Percentiles rank a stretch among this genome's conserved stretches.
These are phyloP conservation scores for Drosophila sordidapex DNA, from an alignment of 2,888 invertebrate species.

Conservation along the genomic window DNA sequence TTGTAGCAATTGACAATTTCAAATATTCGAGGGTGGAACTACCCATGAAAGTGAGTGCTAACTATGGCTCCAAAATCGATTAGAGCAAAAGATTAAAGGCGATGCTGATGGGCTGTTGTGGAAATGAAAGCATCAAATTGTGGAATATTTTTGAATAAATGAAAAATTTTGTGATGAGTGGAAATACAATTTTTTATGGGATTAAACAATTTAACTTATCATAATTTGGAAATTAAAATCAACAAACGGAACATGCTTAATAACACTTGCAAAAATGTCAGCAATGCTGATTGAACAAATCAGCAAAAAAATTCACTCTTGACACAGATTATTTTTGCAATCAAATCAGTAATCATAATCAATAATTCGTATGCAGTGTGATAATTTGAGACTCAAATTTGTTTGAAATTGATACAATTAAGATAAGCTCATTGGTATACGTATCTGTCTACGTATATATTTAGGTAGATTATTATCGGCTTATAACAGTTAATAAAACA, in stretches of 20 bases:
- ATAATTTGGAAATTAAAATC: not conserved
- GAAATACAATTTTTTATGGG: not conserved
- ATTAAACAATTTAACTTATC: not conserved
- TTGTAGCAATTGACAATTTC: slow-evolving; percentile 32
- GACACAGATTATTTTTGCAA: not conserved
- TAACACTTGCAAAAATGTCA: not conserved
- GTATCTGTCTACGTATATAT: not conserved
- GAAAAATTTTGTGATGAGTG: not conserved
- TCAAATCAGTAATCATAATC: not conserved
- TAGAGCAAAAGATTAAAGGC: slow-evolving; percentile 10
- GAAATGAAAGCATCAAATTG: not conserved
- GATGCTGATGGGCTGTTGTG: not conserved
- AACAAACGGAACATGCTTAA: not conserved
- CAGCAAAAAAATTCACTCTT: not conserved
- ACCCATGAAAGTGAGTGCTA: slow-evolving; percentile 6
- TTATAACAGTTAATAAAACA: not conserved
- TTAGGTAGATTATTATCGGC: not conserved
- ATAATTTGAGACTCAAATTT: not conserved
- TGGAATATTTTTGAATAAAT: not conserved
- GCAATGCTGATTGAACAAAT: not conserved
- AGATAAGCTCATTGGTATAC: no score
- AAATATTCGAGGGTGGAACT: not conserved
- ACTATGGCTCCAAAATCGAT: slow-evolving; percentile 5
- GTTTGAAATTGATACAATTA: not conserved
- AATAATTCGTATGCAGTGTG: not conserved